phyloP scores from a whole-genome alignment of 2,113 vertebrate species.

The Varanus salvator region DNA sequence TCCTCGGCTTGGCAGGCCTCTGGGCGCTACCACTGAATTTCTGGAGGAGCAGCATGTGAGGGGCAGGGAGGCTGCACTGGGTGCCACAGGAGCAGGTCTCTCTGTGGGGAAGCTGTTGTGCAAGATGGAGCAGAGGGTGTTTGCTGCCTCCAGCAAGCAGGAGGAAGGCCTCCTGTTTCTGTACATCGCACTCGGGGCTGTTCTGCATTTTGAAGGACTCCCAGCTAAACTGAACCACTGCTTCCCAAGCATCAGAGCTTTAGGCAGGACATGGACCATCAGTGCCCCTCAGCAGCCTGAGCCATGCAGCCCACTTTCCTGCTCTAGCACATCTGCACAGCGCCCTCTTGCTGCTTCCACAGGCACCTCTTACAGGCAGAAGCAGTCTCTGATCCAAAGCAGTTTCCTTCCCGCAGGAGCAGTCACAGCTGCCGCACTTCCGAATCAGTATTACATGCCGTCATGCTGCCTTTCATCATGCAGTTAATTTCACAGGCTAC shows the following conservation, averaged over 20 bases:
- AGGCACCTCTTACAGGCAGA: constrained; percentile 62
- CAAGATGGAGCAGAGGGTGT: background rate
- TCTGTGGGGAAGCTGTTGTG: background rate
- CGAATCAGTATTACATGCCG: background rate
- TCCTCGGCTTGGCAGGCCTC: background rate
- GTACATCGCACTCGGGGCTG: background rate
- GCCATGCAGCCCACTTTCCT: too few species aligned
- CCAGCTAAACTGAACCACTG: background rate
- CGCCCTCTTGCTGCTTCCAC: constrained; percentile 52
- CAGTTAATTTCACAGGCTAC: background rate
- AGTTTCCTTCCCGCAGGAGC: background rate
- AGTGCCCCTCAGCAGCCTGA: too few species aligned
- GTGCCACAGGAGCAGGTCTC: too few species aligned
- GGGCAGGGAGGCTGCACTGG: background rate
- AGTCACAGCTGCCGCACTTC: background rate
- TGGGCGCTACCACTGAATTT: too few species aligned
- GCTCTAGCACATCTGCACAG: background rate
- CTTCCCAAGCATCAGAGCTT: background rate
- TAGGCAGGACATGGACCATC: background rate
- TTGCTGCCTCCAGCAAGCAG: too few species aligned
- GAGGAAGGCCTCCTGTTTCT: background rate
- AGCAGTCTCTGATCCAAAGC: constrained; percentile 33
- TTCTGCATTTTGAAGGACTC: background rate
- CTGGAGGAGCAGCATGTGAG: too few species aligned
- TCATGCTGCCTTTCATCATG: background rate